Evolutionary conservation across 2,888 invertebrate species (phyloP), one percentile per base, ranked within the genome.

Genomic region (Temnothorax rugatulus): DNA sequence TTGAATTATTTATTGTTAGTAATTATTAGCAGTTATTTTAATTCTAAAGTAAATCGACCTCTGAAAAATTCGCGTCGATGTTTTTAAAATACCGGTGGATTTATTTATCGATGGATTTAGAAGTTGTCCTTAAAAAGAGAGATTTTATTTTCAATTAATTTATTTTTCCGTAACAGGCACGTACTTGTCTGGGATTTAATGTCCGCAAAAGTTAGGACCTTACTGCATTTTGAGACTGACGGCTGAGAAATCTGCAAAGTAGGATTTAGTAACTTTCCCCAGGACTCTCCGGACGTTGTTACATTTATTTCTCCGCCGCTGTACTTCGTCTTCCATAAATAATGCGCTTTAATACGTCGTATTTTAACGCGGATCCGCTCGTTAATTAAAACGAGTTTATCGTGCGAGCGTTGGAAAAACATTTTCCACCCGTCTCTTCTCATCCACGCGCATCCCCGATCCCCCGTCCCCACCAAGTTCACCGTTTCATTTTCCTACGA

Each of bases 351-450:
- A 81, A 81, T 81, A 73, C 73, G 74, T 73, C 79, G 79, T 81
- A 81, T 81, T 81, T 73, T 81, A 81, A 73, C 74, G 74, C 47
- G 38, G 59, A 59, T 81, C 25, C 74, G 74, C 74, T 81, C 74
- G 79, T 73, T 81, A 81, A 86, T 86, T 86, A 84, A 86, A 86
- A 83, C 74, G 69, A 86, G 74, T 83, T 86, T 83, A 81, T 81
- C 74, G 79, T 73, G 59, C 79, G 59, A 81, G 59, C 59, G 79
- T 47, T 57, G 79, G 73, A 71, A 79, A 79, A 79, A 79, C 79
- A 77, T 68, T 77, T 68, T 68, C 68, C 50, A 38, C 47, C 66
- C 50, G 38, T 44, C 74, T 73, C 59, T 47, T 38, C 29, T 44
- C 68, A n/a, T 66, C 34, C 29, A 18, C 44, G 4, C 15, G 2